Conservation (phyloP, 2,797 vertebrate genomes). For the Lagocephalus sceleratus region DNA sequence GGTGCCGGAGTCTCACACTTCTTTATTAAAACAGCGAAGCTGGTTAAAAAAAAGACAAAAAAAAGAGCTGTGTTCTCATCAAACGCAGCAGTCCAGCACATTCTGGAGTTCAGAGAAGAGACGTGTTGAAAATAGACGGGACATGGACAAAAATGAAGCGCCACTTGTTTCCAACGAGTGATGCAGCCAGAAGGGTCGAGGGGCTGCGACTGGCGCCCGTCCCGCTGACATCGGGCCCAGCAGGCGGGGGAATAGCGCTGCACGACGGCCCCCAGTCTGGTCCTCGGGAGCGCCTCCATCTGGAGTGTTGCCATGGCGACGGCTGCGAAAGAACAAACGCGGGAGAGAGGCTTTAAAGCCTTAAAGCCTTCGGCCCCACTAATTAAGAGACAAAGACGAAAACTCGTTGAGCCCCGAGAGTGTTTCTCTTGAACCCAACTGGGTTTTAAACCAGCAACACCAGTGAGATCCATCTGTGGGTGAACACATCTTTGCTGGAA, state of each 20-base stretch:
- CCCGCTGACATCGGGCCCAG: too few relatives aligned
- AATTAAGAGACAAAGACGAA: not conserved
- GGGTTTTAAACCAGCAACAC: too few relatives aligned
- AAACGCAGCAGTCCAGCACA: not conserved
- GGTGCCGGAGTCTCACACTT: not conserved
- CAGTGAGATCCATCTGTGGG: too few relatives aligned
- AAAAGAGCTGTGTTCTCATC: not conserved
- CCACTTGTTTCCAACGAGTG: not conserved
- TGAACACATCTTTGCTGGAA: not conserved
- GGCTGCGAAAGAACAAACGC: not conserved
- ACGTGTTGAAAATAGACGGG: not conserved
- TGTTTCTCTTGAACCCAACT: not conserved
- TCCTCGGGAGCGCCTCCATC: not conserved
- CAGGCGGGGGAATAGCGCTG: slow-evolving; percentile 11
- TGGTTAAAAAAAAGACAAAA: too few relatives aligned
- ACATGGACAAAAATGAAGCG: not conserved
- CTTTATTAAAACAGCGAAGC: too few relatives aligned
- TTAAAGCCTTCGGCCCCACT: not conserved
- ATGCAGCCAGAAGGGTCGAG: slow-evolving; percentile 4
- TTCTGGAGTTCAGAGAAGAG: slow-evolving; percentile 7
- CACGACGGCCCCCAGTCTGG: not conserved
- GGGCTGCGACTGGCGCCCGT: slow-evolving; percentile 1
- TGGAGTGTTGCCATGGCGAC: slow-evolving; percentile 8
- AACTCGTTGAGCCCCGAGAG: not conserved
- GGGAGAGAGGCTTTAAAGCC: not conserved